Percentiles rank a stretch among this genome's conserved stretches.
phyloP scores from a whole-genome alignment of 37 sponge, comb jelly and placozoan species.

The Trichoplax adhaerens region DNA sequence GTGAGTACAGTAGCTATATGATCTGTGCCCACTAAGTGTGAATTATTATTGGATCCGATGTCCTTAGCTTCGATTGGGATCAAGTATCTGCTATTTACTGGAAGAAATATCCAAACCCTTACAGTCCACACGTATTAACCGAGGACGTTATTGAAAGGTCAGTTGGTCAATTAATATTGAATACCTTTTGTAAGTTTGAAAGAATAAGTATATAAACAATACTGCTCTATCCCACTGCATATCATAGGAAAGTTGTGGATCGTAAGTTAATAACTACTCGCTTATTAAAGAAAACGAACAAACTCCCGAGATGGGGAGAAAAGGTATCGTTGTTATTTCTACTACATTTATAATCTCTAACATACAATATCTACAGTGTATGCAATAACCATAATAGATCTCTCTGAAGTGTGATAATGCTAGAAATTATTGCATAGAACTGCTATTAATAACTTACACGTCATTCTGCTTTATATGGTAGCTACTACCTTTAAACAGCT shows the following conservation, averaged over 20 bases:
- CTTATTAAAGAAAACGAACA: conserved; percentile 45
- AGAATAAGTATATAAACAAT: background rate
- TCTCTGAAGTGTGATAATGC: no score
- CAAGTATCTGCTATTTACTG: conserved; percentile 44
- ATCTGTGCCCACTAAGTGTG: no score
- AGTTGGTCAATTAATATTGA: background rate
- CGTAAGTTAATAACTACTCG: conserved; percentile 27
- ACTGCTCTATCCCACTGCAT: background rate
- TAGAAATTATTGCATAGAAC: no score
- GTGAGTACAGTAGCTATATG: no score
- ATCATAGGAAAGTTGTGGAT: conserved; percentile 4
- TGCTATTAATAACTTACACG: no score
- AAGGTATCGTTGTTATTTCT: conserved; percentile 7
- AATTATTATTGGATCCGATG: no score
- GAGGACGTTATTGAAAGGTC: conserved; percentile 57
- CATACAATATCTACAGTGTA: no score
- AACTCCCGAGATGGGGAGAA: conserved; percentile 40
- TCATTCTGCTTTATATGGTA: no score
- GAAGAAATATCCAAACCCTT: conserved; percentile 68
- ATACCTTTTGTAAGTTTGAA: background rate
- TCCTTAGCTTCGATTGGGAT: conserved; percentile 39
- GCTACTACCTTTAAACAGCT: no score
- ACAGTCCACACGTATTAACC: conserved; percentile 68
- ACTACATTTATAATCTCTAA: background rate
- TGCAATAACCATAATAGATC: no score